Conservation (phyloP, 2,797 vertebrate species). For the Champsocephalus esox region DNA sequence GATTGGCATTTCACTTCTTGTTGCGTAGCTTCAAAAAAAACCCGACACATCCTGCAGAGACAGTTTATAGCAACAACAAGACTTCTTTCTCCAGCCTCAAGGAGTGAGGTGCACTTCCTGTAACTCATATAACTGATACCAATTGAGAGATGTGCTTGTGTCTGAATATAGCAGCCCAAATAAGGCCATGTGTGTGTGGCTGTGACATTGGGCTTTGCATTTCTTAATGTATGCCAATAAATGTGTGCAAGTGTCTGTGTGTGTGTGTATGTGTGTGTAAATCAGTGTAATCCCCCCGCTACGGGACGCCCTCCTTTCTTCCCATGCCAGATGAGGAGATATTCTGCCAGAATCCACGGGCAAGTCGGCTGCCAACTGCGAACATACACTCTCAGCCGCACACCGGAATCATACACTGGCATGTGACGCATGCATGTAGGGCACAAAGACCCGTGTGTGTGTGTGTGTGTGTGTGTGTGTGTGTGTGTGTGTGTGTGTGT, state of each 20-base stretch:
- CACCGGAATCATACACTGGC: constrained; percentile 55
- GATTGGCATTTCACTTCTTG: constrained; percentile 64
- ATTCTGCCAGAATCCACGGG: constrained; percentile 77
- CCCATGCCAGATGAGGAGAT: constrained; percentile 80
- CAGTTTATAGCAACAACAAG: constrained; percentile 43
- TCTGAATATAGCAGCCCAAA: constrained; percentile 27
- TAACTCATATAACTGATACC: constrained; percentile 27
- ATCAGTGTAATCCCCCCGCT: constrained; percentile 80
- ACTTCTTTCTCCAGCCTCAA: constrained; percentile 22
- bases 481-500: constrained; percentile 18
- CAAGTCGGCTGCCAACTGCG: constrained; percentile 68
- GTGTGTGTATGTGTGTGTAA: constrained; percentile 66
- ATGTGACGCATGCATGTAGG: constrained; percentile 56
- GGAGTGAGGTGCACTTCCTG: background rate
- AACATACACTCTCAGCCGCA: constrained; percentile 57
- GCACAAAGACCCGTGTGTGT: constrained; percentile 45
- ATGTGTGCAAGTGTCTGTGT: constrained; percentile 22
- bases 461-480: constrained; percentile 4
- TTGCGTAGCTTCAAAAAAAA: constrained; percentile 50
- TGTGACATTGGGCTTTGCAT: constrained; percentile 49
- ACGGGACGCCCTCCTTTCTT: constrained; percentile 77
- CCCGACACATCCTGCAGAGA: constrained; percentile 52
- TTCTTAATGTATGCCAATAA: constrained; percentile 63
- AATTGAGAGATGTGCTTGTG: constrained; percentile 34
- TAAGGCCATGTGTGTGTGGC: constrained; percentile 46